phyloP scores from a whole-genome alignment of 30 jellyfish, hydroid and myxozoan species.

The Aurelia sp. region DNA sequence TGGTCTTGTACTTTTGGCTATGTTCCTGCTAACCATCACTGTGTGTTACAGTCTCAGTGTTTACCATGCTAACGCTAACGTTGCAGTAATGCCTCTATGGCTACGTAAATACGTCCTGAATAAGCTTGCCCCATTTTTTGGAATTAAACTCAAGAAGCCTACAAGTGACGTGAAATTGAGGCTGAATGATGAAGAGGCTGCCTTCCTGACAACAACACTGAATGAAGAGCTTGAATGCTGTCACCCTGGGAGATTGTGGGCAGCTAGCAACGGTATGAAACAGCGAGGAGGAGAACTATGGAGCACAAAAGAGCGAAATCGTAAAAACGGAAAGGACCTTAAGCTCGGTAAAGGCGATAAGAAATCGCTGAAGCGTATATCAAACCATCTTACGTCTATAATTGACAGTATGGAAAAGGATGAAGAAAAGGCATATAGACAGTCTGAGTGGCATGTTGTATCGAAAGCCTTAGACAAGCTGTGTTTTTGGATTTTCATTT shows the following conservation, averaged over 20 bases:
- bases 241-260: slow-evolving; percentile 84
- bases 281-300: slow-evolving; percentile 37
- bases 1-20: slow-evolving; percentile 72
- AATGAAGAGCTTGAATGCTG: slow-evolving; percentile 60
- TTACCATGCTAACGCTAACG: slow-evolving; percentile 85
- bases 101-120: slow-evolving; percentile 74
- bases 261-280: slow-evolving; percentile 6
- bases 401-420: slow-evolving; percentile 67
- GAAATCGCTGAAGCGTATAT: slow-evolving; percentile 26
- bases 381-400: slow-evolving; percentile 29
- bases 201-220: slow-evolving; percentile 17
- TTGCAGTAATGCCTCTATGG: slow-evolving; percentile 91
- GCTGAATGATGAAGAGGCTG: slow-evolving; percentile 29
- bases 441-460: slow-evolving; percentile 84
- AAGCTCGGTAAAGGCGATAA: slow-evolving; percentile 28
- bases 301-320: slow-evolving; percentile 32
- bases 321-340: slow-evolving; percentile 4
- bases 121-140: slow-evolving; percentile 67
- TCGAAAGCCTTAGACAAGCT: slow-evolving; percentile 72
- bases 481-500: slow-evolving; percentile 69
- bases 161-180: slow-evolving; percentile 13
- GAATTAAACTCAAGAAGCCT: slow-evolving; percentile 30
- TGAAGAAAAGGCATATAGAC: slow-evolving; percentile 56
- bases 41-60: slow-evolving; percentile 88
- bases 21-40: slow-evolving; percentile 77